A percentile compares a stretch with the other conserved stretches of the same genome.
These are phyloP conservation scores for Lanistes nyassanus DNA, from an alignment of 1,140 invertebrate genomes.

Conservation along the genomic window DNA sequence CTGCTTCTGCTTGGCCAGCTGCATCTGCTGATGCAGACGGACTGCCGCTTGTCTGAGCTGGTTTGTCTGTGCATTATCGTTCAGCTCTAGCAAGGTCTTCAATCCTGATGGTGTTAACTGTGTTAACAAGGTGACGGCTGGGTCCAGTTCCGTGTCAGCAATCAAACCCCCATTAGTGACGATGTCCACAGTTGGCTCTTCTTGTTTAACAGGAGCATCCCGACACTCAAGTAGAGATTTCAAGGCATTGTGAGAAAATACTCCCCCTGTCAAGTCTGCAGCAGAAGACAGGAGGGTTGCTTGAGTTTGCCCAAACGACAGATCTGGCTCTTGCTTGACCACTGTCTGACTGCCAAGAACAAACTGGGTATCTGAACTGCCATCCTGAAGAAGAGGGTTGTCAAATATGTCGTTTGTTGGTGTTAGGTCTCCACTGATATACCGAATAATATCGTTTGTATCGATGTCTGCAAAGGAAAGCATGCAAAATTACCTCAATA, in stretches of 20 bases:
- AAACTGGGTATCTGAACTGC: not conserved
- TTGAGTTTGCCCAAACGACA: conserved; percentile 18
- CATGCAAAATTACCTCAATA: not conserved
- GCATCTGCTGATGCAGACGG: conserved; percentile 35
- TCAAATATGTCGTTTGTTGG: conserved; percentile 34
- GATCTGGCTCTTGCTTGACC: conserved; percentile 47
- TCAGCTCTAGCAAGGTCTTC: conserved; percentile 37
- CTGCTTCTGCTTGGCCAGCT: conserved; percentile 42
- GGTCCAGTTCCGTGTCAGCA: conserved; percentile 18
- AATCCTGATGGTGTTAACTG: conserved; percentile 20
- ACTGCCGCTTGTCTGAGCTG: conserved; percentile 21
- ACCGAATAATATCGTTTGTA: conserved; percentile 57
- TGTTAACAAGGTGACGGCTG: conserved; percentile 14
- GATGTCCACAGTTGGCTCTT: not conserved
- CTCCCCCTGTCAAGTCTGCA: conserved; percentile 13
- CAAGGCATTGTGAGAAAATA: conserved; percentile 22
- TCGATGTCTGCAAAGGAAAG: conserved; percentile 11
- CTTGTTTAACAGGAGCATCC: conserved; percentile 15
- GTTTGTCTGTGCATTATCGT: conserved; percentile 28
- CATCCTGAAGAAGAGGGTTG: conserved; percentile 6
- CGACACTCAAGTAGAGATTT: conserved; percentile 14
- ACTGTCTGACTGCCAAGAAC: conserved; percentile 18
- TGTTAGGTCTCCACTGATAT: conserved; percentile 48
- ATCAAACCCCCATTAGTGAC: conserved; percentile 3
- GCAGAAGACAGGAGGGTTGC: conserved; percentile 29